Percentiles rank a stretch among this genome's conserved stretches.
Evolutionary conservation across 64 coral and sea anemone species (phyloP).

Genomic region (Montipora cactus): DNA sequence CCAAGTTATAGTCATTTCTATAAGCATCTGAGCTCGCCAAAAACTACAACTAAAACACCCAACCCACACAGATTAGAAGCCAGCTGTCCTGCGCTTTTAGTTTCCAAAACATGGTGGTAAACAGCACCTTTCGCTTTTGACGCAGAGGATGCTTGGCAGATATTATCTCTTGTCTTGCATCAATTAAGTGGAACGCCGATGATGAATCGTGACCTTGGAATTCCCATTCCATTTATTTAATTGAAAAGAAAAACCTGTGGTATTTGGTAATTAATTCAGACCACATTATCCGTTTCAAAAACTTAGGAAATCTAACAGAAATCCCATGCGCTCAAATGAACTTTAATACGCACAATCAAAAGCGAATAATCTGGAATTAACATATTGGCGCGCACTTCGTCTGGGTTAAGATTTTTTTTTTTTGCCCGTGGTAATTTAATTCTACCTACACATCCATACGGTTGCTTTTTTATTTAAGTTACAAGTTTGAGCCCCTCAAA

Average conservation of each 20-base stretch:
- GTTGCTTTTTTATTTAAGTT: slow-evolving; percentile 13
- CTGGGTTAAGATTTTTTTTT: not conserved
- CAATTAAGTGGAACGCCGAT: too few relatives aligned
- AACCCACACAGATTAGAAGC: not conserved
- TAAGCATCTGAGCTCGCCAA: not conserved
- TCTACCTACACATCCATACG: too few relatives aligned
- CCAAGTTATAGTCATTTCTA: not conserved
- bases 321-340: not conserved
- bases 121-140: too few relatives aligned
- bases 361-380: not conserved
- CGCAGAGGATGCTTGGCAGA: not conserved
- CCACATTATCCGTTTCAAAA: not conserved
- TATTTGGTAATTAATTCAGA: not conserved
- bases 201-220: not conserved
- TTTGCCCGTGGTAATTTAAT: not conserved
- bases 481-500: slow-evolving; percentile 30
- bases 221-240: slow-evolving; percentile 43
- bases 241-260: not conserved
- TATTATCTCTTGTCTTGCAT: not conserved
- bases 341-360: not conserved
- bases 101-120: not conserved
- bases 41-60: not conserved
- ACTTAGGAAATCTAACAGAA: not conserved
- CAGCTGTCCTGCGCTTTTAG: not conserved
- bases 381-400: not conserved